Base-by-base conservation (phyloP, 2,797 vertebrate genomes). In the Falco columbarius region DNA sequence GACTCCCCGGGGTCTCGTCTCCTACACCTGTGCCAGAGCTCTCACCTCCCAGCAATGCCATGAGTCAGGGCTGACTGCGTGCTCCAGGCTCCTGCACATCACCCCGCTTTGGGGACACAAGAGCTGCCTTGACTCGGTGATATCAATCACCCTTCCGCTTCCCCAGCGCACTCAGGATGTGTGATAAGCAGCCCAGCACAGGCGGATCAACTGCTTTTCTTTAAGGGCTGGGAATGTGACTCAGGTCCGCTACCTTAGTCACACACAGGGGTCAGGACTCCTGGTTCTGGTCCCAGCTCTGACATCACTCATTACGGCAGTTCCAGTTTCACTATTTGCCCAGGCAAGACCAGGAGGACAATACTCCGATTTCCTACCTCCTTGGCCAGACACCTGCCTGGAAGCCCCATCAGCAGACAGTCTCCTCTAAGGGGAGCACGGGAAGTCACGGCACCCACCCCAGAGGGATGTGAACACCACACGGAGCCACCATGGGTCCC, bases 101-200 rank as follows among this genome's bases (percentile, higher is more conserved):
- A 5, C 9, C 24, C 54, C 1, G 0, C 14, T 23, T 65, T 7
- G 67, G 80, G 71, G 88, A 59, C 4, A 3, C 0, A 6, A 27
- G 49, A 79, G 62, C 40, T 0, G 0, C 3, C n/a, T 9, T 11
- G 1, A 4, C 46, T 34, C 1, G 0, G 5, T 19, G 54, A 65
- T 71, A 32, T 12, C 9, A 0, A n/a, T 12, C 54, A 36, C 47
- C 2, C 40, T 21, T 51, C 46, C 15, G 1, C 21, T 38, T 40
- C 19, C 73, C 36, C 34, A 16, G 26, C 0, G 0, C 12, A 2
- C 0, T 0, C 70, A 29, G 92, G 85, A 80, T 13, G 49, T 0
- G 0, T 21, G 30, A 86, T 4, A 2, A 23, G 14, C 80, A 51
- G 21, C 38, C 56, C 59, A 9, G 34, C 55, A 22, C 0, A 0